These are phyloP conservation scores for Denticeps clupeoides DNA, from an alignment of 2,797 vertebrate species.

Conservation along the genomic window DNA sequence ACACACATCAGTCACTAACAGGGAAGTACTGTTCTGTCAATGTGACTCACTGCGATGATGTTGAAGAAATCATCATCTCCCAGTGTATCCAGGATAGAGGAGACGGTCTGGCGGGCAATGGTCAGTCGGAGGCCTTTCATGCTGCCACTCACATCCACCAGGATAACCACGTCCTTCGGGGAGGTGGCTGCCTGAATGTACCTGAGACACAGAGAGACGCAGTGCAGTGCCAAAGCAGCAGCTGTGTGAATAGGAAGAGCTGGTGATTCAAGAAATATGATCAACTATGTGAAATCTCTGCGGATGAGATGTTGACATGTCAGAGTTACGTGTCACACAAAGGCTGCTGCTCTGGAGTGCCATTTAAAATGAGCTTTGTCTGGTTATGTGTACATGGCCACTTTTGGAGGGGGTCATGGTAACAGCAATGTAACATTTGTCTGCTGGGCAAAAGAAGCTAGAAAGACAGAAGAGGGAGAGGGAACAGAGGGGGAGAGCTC, in stretches of 20 bases:
- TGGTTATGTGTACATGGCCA: too few relatives aligned
- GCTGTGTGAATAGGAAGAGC: background rate
- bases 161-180: slow-evolving; percentile 91
- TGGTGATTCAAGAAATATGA: too few relatives aligned
- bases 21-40: too few relatives aligned
- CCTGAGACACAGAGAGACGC: slow-evolving; percentile 48
- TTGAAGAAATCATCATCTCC: slow-evolving; percentile 98
- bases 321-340: too few relatives aligned
- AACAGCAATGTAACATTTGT: too few relatives aligned
- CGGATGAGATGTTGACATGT: too few relatives aligned
- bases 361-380: too few relatives aligned
- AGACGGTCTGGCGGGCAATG: slow-evolving; percentile 90
- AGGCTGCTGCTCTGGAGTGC: too few relatives aligned
- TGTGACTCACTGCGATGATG: slow-evolving; percentile 82
- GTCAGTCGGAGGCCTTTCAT: slow-evolving; percentile 96
- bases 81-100: slow-evolving; percentile 94
- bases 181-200: slow-evolving; percentile 97
- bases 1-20: too few relatives aligned
- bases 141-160: slow-evolving; percentile 93
- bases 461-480: background rate
- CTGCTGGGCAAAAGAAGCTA: background rate
- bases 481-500: background rate
- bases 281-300: too few relatives aligned
- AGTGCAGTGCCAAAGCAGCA: background rate
- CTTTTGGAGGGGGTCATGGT: too few relatives aligned